Conservation (phyloP, 2,113 vertebrate genomes). For the Rhabdornis inornatus region DNA sequence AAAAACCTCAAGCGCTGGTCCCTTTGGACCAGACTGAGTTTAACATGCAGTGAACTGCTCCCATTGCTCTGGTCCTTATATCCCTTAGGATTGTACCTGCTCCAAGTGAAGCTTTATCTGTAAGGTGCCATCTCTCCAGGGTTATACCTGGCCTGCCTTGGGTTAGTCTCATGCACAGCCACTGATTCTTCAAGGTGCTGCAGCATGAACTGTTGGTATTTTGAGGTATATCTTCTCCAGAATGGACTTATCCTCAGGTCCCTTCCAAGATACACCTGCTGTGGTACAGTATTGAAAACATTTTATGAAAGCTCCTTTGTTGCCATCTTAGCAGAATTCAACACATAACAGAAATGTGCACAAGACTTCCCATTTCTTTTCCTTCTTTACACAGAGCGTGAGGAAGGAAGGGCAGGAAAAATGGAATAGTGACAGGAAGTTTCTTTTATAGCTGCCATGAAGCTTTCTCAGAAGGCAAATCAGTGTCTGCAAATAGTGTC, state of each 20-base stretch:
- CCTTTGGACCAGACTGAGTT: not conserved
- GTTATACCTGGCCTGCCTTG: not conserved
- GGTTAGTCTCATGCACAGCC: not conserved
- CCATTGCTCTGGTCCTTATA: not conserved
- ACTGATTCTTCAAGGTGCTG: not conserved
- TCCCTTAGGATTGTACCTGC: not conserved
- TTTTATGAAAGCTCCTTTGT: not conserved
- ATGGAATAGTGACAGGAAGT: not conserved
- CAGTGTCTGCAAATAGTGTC: not conserved
- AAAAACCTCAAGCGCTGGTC: rapidly evolving
- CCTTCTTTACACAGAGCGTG: not conserved
- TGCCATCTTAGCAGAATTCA: not conserved
- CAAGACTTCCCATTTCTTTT: not conserved
- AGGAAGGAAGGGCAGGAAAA: not conserved
- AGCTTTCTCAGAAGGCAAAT: not conserved
- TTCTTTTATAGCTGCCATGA: not conserved
- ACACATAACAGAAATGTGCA: not conserved
- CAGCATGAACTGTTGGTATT: not conserved
- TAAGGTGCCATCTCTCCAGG: not conserved
- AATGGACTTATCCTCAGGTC: not conserved
- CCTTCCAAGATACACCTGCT: not conserved
- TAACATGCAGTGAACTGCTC: not conserved
- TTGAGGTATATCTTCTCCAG: not conserved
- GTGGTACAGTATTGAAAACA: not conserved
- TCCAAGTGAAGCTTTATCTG: not conserved